Evolutionary conservation across 2,888 invertebrate species (phyloP).

Genomic region (Acheta domesticus): DNA sequence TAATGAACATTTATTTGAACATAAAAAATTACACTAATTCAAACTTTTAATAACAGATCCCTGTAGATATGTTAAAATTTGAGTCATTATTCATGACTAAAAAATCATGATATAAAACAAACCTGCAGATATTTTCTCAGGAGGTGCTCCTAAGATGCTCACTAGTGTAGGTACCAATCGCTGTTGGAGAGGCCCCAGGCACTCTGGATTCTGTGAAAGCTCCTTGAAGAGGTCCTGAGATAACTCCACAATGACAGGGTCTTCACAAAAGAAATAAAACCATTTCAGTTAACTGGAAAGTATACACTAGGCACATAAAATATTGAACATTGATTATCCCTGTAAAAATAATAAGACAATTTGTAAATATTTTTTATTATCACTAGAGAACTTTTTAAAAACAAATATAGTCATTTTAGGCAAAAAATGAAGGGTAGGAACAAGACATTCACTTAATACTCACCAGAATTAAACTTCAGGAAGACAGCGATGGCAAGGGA

Average conservation of each 20-base stretch:
- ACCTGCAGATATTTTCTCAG: constrained; percentile 49
- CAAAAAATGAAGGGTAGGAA: too few relatives aligned
- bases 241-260: constrained; percentile 60
- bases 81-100: background rate
- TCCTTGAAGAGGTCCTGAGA: constrained; percentile 63
- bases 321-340: background rate
- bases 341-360: background rate
- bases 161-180: constrained; percentile 64
- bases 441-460: background rate
- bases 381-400: too few relatives aligned
- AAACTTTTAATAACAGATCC: too few relatives aligned
- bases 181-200: constrained; percentile 58
- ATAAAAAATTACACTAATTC: too few relatives aligned
- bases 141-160: constrained; percentile 53
- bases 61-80: too few relatives aligned
- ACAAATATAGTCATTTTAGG: too few relatives aligned
- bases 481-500: constrained; percentile 66
- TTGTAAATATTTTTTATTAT: too few relatives aligned
- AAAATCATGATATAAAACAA: constrained; percentile 28
- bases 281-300: background rate
- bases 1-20: too few relatives aligned
- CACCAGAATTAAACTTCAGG: constrained; percentile 54
- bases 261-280: constrained; percentile 43
- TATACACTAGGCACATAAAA: background rate
- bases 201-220: constrained; percentile 58